Evolutionary conservation across 2,113 vertebrate species (phyloP).

Genomic region (Ophthalmolycus amberensis): DNA sequence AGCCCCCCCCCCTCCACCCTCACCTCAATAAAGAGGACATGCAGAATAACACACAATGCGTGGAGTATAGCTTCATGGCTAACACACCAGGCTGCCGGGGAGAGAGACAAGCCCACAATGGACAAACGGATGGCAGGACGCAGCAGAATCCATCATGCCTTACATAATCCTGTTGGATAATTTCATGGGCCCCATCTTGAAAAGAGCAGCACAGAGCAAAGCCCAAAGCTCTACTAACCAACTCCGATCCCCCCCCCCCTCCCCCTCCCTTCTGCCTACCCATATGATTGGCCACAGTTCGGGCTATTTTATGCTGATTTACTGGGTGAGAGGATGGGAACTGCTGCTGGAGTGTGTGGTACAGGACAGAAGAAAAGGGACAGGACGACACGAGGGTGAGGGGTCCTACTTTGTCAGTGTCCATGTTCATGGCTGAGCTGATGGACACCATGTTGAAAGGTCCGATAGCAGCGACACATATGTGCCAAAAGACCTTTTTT

Average conservation of each 20-base stretch:
- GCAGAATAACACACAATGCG: slow-evolving; percentile 15
- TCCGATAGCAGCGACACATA: neutral
- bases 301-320: slow-evolving; percentile 89
- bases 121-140: slow-evolving; percentile 63
- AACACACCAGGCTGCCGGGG: slow-evolving; percentile 35
- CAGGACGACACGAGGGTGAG: neutral
- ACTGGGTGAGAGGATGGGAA: slow-evolving; percentile 86
- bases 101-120: slow-evolving; percentile 30
- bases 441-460: neutral
- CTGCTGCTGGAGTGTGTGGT: slow-evolving; percentile 51
- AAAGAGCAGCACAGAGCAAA: slow-evolving; percentile 67
- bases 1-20: neutral
- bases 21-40: slow-evolving; percentile 6
- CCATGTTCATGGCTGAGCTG: neutral
- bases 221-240: slow-evolving; percentile 63
- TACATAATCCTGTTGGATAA: slow-evolving; percentile 84
- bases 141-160: slow-evolving; percentile 74
- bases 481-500: neutral
- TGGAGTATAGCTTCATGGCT: slow-evolving; percentile 38
- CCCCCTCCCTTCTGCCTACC: slow-evolving; percentile 29
- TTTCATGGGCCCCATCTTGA: slow-evolving; percentile 81
- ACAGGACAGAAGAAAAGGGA: slow-evolving; percentile 27
- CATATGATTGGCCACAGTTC: slow-evolving; percentile 79
- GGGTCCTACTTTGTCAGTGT: neutral
- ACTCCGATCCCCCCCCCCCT: neutral